These are phyloP conservation scores for Gallinago media DNA, from an alignment of 2,113 vertebrate genomes.

Conservation along the genomic window DNA sequence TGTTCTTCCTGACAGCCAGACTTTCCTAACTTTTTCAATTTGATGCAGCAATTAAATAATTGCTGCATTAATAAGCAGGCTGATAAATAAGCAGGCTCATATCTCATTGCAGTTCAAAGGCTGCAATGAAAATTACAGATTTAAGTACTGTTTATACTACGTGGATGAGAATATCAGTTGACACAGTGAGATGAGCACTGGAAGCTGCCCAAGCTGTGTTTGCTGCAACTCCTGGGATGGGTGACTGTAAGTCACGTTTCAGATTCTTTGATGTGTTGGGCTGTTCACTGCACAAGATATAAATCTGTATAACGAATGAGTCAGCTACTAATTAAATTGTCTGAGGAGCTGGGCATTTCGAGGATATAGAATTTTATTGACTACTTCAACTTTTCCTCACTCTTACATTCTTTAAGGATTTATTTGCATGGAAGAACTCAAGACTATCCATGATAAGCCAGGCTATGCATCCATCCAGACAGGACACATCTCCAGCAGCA, in stretches of 20 bases:
- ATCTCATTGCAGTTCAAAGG: conserved; percentile 10
- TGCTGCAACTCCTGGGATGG: neutral
- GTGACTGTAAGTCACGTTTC: neutral
- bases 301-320: neutral
- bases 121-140: neutral
- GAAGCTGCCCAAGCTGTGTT: neutral
- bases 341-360: neutral
- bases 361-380: neutral
- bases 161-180: neutral
- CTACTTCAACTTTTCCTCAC: neutral
- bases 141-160: neutral
- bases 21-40: neutral
- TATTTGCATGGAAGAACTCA: neutral
- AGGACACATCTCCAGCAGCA: neutral
- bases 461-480: neutral
- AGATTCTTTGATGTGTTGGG: neutral
- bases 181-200: neutral
- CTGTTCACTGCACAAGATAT: neutral
- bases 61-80: neutral
- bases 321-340: neutral
- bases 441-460: neutral
- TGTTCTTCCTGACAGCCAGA: neutral
- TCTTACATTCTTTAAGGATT: neutral
- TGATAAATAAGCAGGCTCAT: neutral
- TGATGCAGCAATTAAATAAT: neutral